Base-by-base conservation (phyloP, 2,113 vertebrate genomes). In the Manacus vitellinus region DNA sequence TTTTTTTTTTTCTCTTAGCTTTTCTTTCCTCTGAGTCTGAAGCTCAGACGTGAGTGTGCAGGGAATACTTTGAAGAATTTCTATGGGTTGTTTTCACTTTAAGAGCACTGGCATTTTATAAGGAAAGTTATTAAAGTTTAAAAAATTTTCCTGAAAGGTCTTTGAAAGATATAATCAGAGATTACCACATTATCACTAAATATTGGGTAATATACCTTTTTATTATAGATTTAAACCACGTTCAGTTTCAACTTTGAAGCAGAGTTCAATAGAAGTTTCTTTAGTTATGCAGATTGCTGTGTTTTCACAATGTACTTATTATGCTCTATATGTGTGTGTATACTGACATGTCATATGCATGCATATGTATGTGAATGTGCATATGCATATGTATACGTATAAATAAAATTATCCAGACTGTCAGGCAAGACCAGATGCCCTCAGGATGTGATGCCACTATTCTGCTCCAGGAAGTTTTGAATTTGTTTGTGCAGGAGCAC, bases 31-130 rank as follows among this genome's bases (percentile, higher is more conserved):
- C 13, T 43, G 35, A 51, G 13, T 63, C 43, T 62, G 78, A 25
- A 54, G 9, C 14, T 84, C 0, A 0, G 39, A 35, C 35, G 59
- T 14, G 4, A 89, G 30, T 31, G 15, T 55, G 3, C 44, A 81
- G n/a, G 28, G 35, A 63, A 21, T 17, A 35, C 23, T 54, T 79
- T 10, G 46, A 44, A 43, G 52, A 75, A 49, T 25, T 75, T 61
- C 2, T 59, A 4, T 61, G 20, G 4, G 11, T 47, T 56, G 8
- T 71, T 89, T 89, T 85, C 23, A 39, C 21, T 43, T 71, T 12
- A 51, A 51, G 23, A 73, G 30, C 20, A 31, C 8, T 5, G 1
- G 6, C 62, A 8, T 47, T 84, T 67, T 77, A 8, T 24, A 81
- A 72, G 13, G 7, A 23, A 75, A 65, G 7, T 63, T 59, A 47